Evolutionary conservation across 2,888 invertebrate genomes (phyloP).

Genomic region (Machimus rusticus): DNA sequence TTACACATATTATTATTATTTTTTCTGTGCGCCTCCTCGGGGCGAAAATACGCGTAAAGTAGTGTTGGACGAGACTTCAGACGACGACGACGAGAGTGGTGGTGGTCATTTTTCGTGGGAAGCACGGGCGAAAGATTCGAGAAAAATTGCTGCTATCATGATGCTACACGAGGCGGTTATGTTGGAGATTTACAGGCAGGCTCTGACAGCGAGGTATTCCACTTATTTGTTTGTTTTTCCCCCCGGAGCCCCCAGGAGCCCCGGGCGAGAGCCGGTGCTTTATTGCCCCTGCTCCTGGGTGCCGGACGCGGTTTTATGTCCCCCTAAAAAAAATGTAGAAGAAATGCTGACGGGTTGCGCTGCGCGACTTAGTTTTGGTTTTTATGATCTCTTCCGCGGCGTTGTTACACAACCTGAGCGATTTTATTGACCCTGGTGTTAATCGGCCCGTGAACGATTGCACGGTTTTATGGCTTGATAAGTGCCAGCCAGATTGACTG

Average conservation of each 20-base stretch:
- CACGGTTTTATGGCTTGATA: not conserved
- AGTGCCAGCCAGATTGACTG: not conserved
- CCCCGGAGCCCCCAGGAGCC: not conserved
- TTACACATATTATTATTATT: not conserved
- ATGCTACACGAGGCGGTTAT: slow-evolving; percentile 65
- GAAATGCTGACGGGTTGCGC: not conserved
- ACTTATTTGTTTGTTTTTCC: slow-evolving; percentile 19
- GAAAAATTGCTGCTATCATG: slow-evolving; percentile 55
- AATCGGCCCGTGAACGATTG: not conserved
- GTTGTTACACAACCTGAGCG: not conserved
- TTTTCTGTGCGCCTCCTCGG: not conserved
- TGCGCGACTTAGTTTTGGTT: not conserved
- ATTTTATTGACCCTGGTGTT: not conserved
- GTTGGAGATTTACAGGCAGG: slow-evolving; percentile 64
- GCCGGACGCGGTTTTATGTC: not conserved
- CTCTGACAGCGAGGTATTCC: slow-evolving; percentile 62
- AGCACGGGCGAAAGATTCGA: not conserved
- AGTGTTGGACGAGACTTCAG: not conserved
- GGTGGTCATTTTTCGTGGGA: not conserved
- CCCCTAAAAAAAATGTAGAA: not conserved
- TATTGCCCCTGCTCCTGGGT: not conserved
- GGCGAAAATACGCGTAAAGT: not conserved
- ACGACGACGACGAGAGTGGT: not conserved
- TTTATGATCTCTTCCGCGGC: not conserved
- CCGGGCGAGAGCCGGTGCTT: not conserved